These are phyloP conservation scores for Spisula subtruncata DNA, from an alignment of 2,888 invertebrate genomes.

Conservation along the genomic window DNA sequence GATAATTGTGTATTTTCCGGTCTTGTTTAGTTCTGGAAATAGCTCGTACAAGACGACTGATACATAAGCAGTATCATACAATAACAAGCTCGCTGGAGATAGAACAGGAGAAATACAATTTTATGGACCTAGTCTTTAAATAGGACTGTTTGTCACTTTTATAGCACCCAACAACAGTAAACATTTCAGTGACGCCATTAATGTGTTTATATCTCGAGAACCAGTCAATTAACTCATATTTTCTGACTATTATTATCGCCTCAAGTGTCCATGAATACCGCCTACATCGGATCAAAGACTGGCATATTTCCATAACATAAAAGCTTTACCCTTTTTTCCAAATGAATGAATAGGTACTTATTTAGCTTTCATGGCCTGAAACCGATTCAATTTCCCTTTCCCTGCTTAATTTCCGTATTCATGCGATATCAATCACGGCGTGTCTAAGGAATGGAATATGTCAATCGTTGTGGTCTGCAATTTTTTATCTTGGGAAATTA, in stretches of 20 bases:
- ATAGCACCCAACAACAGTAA: not conserved
- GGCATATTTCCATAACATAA: constrained; percentile 6
- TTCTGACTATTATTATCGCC: not conserved
- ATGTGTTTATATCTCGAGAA: not conserved
- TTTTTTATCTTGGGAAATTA: constrained; percentile 21
- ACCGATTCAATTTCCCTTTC: constrained; percentile 47
- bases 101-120: not conserved
- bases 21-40: not conserved
- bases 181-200: not conserved
- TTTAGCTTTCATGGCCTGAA: constrained; percentile 35
- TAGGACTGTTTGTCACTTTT: not conserved
- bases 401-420: constrained; percentile 40
- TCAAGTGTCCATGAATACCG: not conserved
- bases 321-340: not conserved
- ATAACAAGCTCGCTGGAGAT: not conserved
- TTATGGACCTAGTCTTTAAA: not conserved
- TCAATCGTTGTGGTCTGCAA: constrained; percentile 13
- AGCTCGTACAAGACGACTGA: not conserved
- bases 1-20: not conserved
- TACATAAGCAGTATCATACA: not conserved
- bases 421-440: constrained; percentile 41
- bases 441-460: constrained; percentile 14
- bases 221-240: constrained; percentile 17
- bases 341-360: constrained; percentile 17
- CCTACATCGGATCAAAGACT: not conserved